Conservation (phyloP, 2,888 invertebrate genomes). For the Notodonta dromedarius region DNA sequence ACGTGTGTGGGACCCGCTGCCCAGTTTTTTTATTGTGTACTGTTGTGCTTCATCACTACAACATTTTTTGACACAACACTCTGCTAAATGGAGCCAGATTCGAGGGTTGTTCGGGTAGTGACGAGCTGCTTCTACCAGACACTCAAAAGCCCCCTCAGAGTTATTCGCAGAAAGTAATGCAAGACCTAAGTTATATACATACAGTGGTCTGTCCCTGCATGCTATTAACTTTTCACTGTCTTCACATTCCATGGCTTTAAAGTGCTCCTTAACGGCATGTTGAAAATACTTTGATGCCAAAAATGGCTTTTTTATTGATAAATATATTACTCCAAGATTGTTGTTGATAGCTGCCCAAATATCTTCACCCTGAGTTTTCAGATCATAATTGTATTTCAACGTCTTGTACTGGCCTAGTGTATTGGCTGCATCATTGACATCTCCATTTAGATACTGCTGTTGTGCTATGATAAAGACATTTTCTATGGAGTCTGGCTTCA, state of each 20-base stretch:
- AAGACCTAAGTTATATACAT: conserved; percentile 93
- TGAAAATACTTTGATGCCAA: conserved; percentile 92
- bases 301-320: conserved; percentile 91
- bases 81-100: conserved; percentile 96
- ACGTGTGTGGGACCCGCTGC: conserved; percentile 75
- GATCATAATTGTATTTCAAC: conserved; percentile 67
- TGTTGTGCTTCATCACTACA: conserved; percentile 82
- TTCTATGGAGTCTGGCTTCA: conserved; percentile 73
- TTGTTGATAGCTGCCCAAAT: conserved; percentile 87
- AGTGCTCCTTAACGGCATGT: conserved; percentile 90
- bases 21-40: conserved; percentile 73
- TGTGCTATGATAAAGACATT: conserved; percentile 77
- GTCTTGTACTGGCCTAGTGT: conserved; percentile 70
- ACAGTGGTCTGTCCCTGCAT: conserved; percentile 83
- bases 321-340: conserved; percentile 92
- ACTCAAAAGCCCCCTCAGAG: conserved; percentile 94
- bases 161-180: conserved; percentile 92
- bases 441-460: conserved; percentile 73
- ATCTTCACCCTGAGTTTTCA: conserved; percentile 75
- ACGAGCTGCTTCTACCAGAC: conserved; percentile 93
- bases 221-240: conserved; percentile 71
- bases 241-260: conserved; percentile 71
- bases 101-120: conserved; percentile 94
- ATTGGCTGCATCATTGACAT: conserved; percentile 68
- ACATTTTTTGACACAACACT: conserved; percentile 92